Evolutionary conservation across 2,797 vertebrate genomes (phyloP).

Genomic region (Chiloscyllium punctatum): DNA sequence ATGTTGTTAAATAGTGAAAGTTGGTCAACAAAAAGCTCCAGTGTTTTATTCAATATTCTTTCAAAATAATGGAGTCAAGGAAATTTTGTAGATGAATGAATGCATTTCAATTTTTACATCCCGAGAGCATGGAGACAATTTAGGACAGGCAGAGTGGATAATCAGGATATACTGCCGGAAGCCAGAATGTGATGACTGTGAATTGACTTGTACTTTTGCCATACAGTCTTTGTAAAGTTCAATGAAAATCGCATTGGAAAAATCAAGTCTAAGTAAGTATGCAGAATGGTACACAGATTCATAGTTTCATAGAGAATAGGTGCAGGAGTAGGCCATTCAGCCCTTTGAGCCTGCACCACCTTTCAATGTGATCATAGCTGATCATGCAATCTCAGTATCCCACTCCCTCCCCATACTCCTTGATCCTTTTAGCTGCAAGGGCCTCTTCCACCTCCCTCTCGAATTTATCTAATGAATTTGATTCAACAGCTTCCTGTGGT

Average conservation of each 20-base stretch:
- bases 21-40: not conserved
- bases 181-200: not conserved
- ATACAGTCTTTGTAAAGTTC: not conserved
- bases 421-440: no score
- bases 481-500: no score
- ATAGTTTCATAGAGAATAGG: no score
- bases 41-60: not conserved
- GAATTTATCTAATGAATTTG: no score
- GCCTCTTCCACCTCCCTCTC: no score
- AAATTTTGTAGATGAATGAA: not conserved
- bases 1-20: not conserved
- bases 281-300: not conserved
- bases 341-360: no score
- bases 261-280: not conserved
- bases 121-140: not conserved
- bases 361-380: no score
- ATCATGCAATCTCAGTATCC: no score
- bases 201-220: not conserved
- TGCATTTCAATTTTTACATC: not conserved
- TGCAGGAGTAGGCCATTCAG: no score
- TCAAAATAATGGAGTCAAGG: not conserved
- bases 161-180: not conserved
- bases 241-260: not conserved
- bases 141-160: not conserved
- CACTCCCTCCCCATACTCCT: no score